phyloP scores from a whole-genome alignment of 2,888 invertebrate species.

The Lacanobia wlatinum region DNA sequence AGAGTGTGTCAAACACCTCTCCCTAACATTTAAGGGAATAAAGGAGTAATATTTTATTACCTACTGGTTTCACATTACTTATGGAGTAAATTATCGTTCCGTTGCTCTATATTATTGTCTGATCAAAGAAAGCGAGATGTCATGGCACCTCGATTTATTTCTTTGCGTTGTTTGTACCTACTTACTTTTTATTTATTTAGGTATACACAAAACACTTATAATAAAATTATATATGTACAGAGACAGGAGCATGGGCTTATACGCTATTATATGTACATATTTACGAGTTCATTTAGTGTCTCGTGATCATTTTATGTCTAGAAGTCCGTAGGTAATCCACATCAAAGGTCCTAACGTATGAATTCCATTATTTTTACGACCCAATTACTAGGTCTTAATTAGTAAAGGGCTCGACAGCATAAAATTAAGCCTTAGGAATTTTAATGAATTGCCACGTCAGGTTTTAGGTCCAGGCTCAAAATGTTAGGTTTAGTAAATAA shows the following conservation, averaged over 20 bases:
- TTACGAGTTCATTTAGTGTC: neutral
- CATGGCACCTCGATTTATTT: neutral
- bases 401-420: constrained; percentile 1
- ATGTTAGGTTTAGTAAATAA: constrained; percentile 31
- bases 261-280: no score
- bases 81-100: no score
- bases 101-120: no score
- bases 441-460: constrained; percentile 24
- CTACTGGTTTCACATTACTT: no score
- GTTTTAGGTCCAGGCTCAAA: constrained; percentile 11
- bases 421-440: constrained; percentile 11
- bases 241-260: no score
- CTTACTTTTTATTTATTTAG: no score
- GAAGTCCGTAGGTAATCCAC: constrained; percentile 4
- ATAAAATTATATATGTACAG: no score
- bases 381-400: constrained; percentile 30
- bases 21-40: no score
- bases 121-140: no score
- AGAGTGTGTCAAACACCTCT: no score
- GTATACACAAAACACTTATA: no score
- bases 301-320: neutral
- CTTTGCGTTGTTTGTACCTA: neutral
- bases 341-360: neutral
- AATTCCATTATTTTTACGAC: constrained; percentile 7
- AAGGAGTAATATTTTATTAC: no score